Evolutionary conservation across 2,888 invertebrate genomes (phyloP).

Genomic region (Ctenicera cuprea): DNA sequence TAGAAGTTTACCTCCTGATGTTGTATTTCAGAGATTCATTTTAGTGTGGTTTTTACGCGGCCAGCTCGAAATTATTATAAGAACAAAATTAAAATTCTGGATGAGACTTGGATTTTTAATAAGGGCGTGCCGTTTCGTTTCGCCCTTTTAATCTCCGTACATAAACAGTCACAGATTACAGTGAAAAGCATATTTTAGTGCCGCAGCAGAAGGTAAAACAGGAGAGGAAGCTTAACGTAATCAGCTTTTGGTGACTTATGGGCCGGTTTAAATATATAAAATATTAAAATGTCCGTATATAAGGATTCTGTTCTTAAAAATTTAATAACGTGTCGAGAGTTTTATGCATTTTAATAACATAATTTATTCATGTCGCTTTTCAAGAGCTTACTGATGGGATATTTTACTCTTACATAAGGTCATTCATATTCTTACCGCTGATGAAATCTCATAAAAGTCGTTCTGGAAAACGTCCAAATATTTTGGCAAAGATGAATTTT

Average conservation of each 20-base stretch:
- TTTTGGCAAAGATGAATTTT: constrained; percentile 35
- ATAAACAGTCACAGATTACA: constrained; percentile 43
- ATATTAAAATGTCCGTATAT: constrained; percentile 65
- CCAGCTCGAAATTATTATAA: not conserved
- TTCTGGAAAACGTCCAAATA: constrained; percentile 41
- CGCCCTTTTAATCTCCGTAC: constrained; percentile 33
- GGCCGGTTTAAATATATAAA: constrained; percentile 65
- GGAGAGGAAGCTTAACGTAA: constrained; percentile 62
- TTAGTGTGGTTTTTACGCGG: not conserved
- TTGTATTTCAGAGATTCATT: not conserved
- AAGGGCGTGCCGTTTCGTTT: constrained; percentile 9
- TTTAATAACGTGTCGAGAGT: constrained; percentile 66
- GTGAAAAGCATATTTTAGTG: constrained; percentile 43
- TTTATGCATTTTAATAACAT: constrained; percentile 63
- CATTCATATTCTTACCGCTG: constrained; percentile 58
- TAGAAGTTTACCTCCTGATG: not conserved
- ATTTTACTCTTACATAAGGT: constrained; percentile 59
- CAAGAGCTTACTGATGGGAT: constrained; percentile 59
- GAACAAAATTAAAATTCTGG: not conserved
- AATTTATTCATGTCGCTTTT: constrained; percentile 62
- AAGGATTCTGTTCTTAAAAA: constrained; percentile 62
- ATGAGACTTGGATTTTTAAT: constrained; percentile 7
- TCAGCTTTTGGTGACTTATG: constrained; percentile 67
- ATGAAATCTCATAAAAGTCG: constrained; percentile 48
- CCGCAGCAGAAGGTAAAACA: constrained; percentile 41